Conservation (phyloP, 37 sponge, comb jelly and placozoan genomes). For the Amphimedon queenslandica region DNA sequence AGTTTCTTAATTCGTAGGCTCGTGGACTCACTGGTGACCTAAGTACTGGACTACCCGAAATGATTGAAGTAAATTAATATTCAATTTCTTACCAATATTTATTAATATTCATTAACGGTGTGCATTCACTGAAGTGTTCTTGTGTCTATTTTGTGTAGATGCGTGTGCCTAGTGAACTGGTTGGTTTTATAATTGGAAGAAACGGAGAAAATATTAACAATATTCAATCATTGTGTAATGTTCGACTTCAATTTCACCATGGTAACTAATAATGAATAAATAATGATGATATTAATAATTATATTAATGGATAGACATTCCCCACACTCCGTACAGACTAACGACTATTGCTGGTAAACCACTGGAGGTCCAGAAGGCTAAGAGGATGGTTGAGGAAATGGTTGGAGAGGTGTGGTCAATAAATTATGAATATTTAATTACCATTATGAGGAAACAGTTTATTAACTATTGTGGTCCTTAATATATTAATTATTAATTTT, state of each 20-base stretch:
- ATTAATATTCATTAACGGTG: no score
- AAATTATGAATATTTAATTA: background rate
- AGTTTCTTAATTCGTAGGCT: slow-evolving; percentile 21
- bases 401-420: slow-evolving; percentile 54
- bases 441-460: background rate
- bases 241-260: slow-evolving; percentile 82
- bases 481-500: background rate
- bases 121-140: no score
- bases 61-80: slow-evolving; percentile 9
- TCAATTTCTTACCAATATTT: no score
- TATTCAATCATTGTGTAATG: slow-evolving; percentile 84
- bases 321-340: slow-evolving; percentile 44
- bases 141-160: slow-evolving; percentile 39
- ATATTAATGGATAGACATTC: no score
- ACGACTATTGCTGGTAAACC: slow-evolving; percentile 73
- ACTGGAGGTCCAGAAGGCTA: slow-evolving; percentile 41
- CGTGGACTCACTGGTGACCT: slow-evolving; percentile 38
- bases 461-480: background rate
- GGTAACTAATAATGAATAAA: no score
- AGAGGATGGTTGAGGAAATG: slow-evolving; percentile 71
- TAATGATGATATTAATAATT: no score
- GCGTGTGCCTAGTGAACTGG: slow-evolving; percentile 78
- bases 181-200: slow-evolving; percentile 88
- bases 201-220: slow-evolving; percentile 89
- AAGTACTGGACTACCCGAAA: slow-evolving; percentile 8